These are phyloP conservation scores for Dasyurus viverrinus DNA, from an alignment of 2,113 vertebrate genomes.

Conservation along the genomic window DNA sequence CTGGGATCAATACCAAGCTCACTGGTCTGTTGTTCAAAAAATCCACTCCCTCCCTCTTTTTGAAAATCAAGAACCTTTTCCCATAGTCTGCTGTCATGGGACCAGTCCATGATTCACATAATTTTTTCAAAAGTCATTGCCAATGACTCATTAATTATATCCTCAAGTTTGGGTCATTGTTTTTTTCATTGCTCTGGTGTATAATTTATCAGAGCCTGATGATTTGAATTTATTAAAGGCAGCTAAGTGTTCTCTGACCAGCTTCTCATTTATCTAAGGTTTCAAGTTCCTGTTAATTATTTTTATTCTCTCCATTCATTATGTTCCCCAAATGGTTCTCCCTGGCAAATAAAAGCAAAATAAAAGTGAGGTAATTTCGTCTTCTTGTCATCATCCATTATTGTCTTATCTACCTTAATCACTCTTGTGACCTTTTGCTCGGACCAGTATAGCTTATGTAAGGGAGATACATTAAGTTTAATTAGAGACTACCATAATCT, in stretches of 20 bases:
- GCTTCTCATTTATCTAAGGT: background rate
- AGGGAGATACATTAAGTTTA: background rate
- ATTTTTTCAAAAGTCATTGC: background rate
- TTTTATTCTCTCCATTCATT: background rate
- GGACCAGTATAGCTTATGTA: background rate
- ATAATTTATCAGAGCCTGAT: background rate
- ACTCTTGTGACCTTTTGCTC: background rate
- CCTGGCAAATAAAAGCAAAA: background rate
- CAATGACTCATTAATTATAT: background rate
- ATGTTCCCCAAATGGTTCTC: background rate
- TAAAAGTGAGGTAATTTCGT: background rate
- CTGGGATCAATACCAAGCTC: background rate
- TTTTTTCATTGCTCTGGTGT: background rate
- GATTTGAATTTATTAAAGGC: background rate
- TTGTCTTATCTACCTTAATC: slow-evolving; percentile 37
- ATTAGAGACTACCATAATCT: background rate
- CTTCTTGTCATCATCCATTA: background rate
- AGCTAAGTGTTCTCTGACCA: background rate
- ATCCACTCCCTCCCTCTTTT: background rate
- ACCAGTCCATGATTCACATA: background rate
- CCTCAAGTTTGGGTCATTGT: background rate
- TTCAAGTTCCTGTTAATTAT: background rate
- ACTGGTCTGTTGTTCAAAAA: background rate
- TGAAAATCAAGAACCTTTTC: background rate
- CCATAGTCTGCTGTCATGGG: background rate